phyloP scores from a whole-genome alignment of 2,113 vertebrate species.

The Ochotona curzoniae region DNA sequence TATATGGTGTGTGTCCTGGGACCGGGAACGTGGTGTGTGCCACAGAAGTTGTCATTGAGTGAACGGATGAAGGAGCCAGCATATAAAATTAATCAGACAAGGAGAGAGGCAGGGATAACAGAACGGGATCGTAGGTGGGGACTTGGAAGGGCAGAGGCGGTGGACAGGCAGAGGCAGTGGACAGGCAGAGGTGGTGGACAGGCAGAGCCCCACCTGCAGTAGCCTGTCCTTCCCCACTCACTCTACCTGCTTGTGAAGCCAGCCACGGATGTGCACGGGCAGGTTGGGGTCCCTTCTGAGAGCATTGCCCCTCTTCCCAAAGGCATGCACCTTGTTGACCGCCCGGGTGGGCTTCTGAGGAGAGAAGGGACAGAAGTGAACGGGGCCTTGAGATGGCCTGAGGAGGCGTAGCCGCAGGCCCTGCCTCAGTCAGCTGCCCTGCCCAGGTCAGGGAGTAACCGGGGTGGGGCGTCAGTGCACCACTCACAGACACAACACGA shows the following conservation, averaged over 20 bases:
- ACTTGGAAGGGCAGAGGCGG: neutral
- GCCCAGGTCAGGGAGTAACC: neutral
- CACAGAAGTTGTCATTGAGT: neutral
- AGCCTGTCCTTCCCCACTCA: too few species aligned
- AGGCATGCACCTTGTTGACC: constrained; percentile 89
- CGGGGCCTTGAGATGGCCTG: accelerated
- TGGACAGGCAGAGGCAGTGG: neutral
- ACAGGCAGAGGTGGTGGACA: neutral
- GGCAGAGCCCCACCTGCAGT: neutral
- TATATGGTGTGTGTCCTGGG: neutral
- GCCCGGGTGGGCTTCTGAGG: constrained; percentile 78
- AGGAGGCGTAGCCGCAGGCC: neutral
- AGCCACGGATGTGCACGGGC: constrained; percentile 92
- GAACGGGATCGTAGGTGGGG: neutral
- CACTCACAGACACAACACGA: neutral
- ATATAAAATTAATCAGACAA: neutral
- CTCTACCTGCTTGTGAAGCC: constrained; percentile 94
- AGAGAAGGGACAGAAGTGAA: neutral
- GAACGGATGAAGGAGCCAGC: neutral
- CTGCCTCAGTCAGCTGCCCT: neutral
- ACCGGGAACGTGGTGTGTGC: too few species aligned
- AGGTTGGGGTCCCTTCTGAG: constrained; percentile 93
- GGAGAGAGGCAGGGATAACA: neutral
- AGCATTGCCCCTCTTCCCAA: constrained; percentile 91
- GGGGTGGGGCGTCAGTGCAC: accelerated